These are phyloP conservation scores for Phyllostomus hastatus DNA, from an alignment of 2,113 vertebrate species.

Conservation along the genomic window DNA sequence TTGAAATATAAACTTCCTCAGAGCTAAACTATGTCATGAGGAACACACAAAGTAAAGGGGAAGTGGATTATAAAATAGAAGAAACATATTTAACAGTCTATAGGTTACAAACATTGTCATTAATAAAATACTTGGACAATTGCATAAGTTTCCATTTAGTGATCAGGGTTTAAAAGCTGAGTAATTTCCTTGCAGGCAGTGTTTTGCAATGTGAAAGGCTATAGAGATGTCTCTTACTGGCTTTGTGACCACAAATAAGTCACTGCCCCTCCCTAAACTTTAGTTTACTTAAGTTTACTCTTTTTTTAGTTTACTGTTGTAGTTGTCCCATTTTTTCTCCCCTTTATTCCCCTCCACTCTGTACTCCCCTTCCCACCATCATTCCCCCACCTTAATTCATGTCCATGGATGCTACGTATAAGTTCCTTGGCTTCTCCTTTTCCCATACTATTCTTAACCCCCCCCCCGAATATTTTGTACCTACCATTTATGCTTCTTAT, in stretches of 20 bases:
- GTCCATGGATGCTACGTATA: no score
- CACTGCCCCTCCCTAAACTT: not conserved
- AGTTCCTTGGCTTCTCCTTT: no score
- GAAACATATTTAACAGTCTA: slow-evolving; percentile 72
- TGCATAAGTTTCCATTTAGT: slow-evolving; percentile 47
- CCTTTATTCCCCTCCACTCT: no score
- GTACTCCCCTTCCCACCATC: no score
- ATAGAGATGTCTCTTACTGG: not conserved
- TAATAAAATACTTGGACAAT: slow-evolving; percentile 74
- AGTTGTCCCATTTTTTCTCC: no score
- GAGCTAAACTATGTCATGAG: slow-evolving; percentile 78
- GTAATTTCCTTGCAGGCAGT: slow-evolving; percentile 54
- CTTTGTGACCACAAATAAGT: not conserved
- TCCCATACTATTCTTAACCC: no score
- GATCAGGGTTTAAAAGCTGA: slow-evolving; percentile 73
- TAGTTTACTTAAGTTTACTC: not conserved
- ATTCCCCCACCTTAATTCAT: no score
- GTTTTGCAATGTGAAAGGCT: not conserved
- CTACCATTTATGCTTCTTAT: no score
- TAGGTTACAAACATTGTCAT: slow-evolving; percentile 74
- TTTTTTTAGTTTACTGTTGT: no score
- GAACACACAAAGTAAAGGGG: slow-evolving; percentile 75
- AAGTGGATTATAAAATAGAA: slow-evolving; percentile 76
- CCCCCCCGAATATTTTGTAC: no score
- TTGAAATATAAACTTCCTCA: slow-evolving; percentile 80